Base-by-base conservation (phyloP, 2,113 vertebrate genomes). In the Zosterops borbonicus region DNA sequence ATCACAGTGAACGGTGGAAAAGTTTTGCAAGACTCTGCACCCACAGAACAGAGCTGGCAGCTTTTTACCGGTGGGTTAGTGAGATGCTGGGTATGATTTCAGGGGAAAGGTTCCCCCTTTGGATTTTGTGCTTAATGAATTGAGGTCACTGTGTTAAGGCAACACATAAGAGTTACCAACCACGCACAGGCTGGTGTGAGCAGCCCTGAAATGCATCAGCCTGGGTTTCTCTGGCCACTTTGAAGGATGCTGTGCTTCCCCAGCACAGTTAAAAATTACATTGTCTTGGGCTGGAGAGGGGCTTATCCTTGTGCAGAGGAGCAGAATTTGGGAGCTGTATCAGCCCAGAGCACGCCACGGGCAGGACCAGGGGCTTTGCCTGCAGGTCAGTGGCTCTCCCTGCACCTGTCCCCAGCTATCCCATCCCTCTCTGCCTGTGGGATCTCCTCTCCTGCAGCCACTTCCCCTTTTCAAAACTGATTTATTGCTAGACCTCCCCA, bases 381-480 rank as follows among this genome's bases (percentile, higher is more conserved):
- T 0, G 0, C 13, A 2, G 37, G 35, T 20, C 0, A 1, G 28
- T 3, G 5, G 20, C 64, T 60, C 12, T 60, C 50, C 41, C 50
- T 37, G 11, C 5, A 4, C 46, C 17, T 5, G 7, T 35, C 13
- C 58, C 17, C 67, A 18, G 52, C 49, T 23, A 0, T 14, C 53
- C 63, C 70, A 37, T 19, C 41, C 41, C 44, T 67, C 41, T 23
- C 8, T 18, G 8, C 39, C 70, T 46, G 9, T 12, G 33, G 21
- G 15, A 83, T 70, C 69, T 58, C 14, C 62, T 64, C 16, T 53
- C 37, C 76, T 83, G 58, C 31, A 80, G 42, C 60, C 20, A 3
- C 29, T 73, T 83, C 87, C 25, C 60, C 76, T 83, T 89, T 90
- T 90, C 76, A 41, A 18, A 89, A 52, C 24, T 52, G 52, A 64